Conservation (phyloP, 2,888 invertebrate genomes). For the Hanleya hanleyi region DNA sequence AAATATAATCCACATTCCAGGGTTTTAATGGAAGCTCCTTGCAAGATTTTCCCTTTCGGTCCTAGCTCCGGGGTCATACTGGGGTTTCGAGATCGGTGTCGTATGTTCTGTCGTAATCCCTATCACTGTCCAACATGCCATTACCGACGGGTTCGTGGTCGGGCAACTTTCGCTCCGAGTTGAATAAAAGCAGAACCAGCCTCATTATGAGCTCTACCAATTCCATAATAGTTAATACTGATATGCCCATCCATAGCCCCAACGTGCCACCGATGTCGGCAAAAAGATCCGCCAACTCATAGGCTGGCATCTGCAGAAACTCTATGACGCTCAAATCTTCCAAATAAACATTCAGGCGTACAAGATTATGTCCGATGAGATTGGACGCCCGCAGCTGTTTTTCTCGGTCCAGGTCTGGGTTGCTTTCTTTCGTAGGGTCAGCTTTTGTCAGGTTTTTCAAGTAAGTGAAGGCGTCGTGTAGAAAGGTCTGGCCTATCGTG, state of each 20-base stretch:
- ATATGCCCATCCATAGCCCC: slow-evolving; percentile 69
- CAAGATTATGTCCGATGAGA: slow-evolving; percentile 62
- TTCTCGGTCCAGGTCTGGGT: slow-evolving; percentile 14
- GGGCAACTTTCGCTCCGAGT: slow-evolving; percentile 52
- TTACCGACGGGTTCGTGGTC: slow-evolving; percentile 37
- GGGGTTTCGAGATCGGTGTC: slow-evolving; percentile 11
- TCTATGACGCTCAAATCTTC: slow-evolving; percentile 66
- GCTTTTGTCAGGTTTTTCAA: slow-evolving; percentile 37
- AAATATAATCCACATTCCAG: no score
- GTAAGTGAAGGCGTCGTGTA: slow-evolving; percentile 54
- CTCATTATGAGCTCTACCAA: slow-evolving; percentile 59
- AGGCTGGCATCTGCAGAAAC: slow-evolving; percentile 61
- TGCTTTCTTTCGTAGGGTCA: slow-evolving; percentile 26
- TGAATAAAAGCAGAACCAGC: slow-evolving; percentile 53
- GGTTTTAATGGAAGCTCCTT: no score
- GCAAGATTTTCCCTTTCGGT: no score
- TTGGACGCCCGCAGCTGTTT: slow-evolving; percentile 49
- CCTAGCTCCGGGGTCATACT: background rate
- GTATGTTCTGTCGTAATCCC: slow-evolving; percentile 22
- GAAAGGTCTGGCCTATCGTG: slow-evolving; percentile 50
- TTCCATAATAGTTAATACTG: slow-evolving; percentile 66
- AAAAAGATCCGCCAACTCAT: slow-evolving; percentile 63
- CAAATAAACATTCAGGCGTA: slow-evolving; percentile 64
- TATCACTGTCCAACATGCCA: slow-evolving; percentile 37
- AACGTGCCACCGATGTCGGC: slow-evolving; percentile 68